Conservation (phyloP, 1,140 invertebrate genomes). For the Drosophila sulfurigaster region DNA sequence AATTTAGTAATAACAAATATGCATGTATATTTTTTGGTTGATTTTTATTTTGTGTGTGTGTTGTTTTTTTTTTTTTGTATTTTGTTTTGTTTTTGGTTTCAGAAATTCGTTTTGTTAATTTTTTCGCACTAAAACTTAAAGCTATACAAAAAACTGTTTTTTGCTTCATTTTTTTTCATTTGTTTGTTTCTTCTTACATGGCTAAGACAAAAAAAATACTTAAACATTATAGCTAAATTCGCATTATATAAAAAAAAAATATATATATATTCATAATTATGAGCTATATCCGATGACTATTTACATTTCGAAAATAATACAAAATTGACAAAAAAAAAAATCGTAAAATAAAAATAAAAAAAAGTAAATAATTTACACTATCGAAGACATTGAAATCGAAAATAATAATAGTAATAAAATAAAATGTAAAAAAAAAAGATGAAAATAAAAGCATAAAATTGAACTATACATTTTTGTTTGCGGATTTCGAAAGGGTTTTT, state of each 20-base stretch:
- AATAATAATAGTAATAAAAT: constrained; percentile 47
- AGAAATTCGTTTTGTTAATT: constrained; percentile 76
- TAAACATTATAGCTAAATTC: constrained; percentile 78
- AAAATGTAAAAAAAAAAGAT: constrained; percentile 24
- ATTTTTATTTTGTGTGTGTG: constrained; percentile 55
- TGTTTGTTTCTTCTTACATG: constrained; percentile 54
- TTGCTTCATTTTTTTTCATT: background rate
- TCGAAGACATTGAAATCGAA: constrained; percentile 32
- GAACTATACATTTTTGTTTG: constrained; percentile 48
- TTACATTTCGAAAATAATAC: constrained; percentile 7
- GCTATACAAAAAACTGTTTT: constrained; percentile 75
- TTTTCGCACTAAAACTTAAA: constrained; percentile 77
- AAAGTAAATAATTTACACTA: constrained; percentile 27
- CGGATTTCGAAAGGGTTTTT: constrained; percentile 9
- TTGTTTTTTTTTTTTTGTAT: constrained; percentile 47
- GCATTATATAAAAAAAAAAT: constrained; percentile 65
- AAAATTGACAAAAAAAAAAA: too few relatives aligned
- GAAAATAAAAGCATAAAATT: constrained; percentile 46
- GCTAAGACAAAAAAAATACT: constrained; percentile 57
- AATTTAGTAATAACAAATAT: background rate
- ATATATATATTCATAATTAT: constrained; percentile 18
- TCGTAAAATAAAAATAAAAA: too few relatives aligned
- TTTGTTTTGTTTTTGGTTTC: constrained; percentile 73
- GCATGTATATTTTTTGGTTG: background rate
- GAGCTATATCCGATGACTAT: constrained; percentile 18